These are phyloP conservation scores for Lymantria dispar DNA, from an alignment of 2,888 invertebrate genomes.

Conservation along the genomic window DNA sequence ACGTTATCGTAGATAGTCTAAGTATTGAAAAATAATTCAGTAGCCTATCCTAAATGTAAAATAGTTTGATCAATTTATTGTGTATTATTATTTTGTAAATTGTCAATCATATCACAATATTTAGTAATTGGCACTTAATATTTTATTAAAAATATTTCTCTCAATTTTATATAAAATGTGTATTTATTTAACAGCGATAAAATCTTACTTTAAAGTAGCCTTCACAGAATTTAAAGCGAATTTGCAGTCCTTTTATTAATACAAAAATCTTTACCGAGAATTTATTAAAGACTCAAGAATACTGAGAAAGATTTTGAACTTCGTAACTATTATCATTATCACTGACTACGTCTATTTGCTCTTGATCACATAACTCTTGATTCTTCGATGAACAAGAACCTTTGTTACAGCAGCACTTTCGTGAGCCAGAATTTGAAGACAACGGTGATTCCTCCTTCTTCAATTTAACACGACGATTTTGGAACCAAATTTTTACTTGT, in stretches of 20 bases:
- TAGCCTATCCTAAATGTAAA: no score
- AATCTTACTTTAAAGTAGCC: constrained; percentile 7
- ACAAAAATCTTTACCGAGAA: neutral
- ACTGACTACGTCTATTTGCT: constrained; percentile 75
- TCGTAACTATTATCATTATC: constrained; percentile 62
- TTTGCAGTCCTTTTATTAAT: neutral
- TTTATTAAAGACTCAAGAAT: constrained; percentile 35
- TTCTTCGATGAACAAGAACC: constrained; percentile 54
- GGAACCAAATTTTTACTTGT: constrained; percentile 98
- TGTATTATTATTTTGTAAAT: neutral
- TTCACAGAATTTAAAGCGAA: neutral
- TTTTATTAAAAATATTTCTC: constrained; percentile 3
- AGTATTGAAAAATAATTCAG: no score
- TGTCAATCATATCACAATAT: constrained; percentile 2
- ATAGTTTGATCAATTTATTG: no score
- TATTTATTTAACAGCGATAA: constrained; percentile 10
- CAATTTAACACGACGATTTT: constrained; percentile 95
- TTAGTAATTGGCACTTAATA: constrained; percentile 19
- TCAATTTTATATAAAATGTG: neutral
- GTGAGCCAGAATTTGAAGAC: constrained; percentile 49
- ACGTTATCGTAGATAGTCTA: no score
- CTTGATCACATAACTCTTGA: constrained; percentile 58
- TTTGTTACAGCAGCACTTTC: constrained; percentile 68
- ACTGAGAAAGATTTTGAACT: constrained; percentile 57
- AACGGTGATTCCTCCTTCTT: constrained; percentile 92